These are phyloP conservation scores for Corythornis leucogaster DNA, from an alignment of 2,797 vertebrate genomes.

Conservation along the genomic window DNA sequence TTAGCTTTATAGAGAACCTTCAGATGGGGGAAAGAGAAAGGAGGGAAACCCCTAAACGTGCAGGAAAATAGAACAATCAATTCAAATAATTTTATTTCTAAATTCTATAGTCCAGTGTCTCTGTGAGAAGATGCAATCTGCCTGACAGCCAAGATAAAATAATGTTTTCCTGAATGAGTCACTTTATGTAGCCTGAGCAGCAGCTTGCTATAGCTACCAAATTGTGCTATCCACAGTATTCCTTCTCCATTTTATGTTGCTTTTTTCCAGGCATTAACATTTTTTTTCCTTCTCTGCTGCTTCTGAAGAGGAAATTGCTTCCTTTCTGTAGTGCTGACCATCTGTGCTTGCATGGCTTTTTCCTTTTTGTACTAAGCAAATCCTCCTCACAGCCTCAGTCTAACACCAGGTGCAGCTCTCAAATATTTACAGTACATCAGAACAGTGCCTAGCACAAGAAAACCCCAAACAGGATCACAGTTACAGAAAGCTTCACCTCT, in stretches of 20 bases:
- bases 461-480: neutral
- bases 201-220: neutral
- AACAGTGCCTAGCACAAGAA: neutral
- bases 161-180: neutral
- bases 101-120: neutral
- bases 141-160: neutral
- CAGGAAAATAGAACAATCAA: neutral
- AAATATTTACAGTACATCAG: neutral
- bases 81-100: neutral
- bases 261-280: neutral
- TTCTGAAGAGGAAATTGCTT: neutral
- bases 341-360: neutral
- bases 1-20: neutral
- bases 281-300: neutral
- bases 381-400: neutral
- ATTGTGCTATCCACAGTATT: neutral
- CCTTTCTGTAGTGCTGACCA: neutral
- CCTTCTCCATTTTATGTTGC: neutral
- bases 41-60: fast-evolving
- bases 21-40: neutral
- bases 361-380: neutral
- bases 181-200: neutral
- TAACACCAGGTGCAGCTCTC: neutral
- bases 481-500: neutral
- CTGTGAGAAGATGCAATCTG: neutral